These are phyloP conservation scores for Heliothis peltigera DNA, from an alignment of 2,888 invertebrate species.

Conservation along the genomic window DNA sequence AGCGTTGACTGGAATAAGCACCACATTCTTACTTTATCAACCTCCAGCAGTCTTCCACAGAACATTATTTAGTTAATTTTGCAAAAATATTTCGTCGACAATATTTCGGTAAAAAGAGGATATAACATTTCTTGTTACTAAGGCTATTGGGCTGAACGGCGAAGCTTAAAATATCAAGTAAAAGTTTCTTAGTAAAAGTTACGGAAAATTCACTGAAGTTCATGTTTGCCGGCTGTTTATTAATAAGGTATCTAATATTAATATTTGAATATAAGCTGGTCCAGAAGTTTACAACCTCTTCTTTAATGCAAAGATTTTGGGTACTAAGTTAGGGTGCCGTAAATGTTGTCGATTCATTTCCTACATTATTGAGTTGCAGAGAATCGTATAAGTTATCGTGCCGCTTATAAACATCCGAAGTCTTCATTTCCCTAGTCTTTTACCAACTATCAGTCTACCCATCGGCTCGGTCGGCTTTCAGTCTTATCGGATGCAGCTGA, in stretches of 20 bases:
- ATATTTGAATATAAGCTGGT: neutral
- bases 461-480: no score
- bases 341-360: neutral
- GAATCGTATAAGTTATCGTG: neutral
- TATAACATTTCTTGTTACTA: constrained; percentile 30
- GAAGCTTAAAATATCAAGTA: constrained; percentile 39
- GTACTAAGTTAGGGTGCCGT: neutral
- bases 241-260: constrained; percentile 14
- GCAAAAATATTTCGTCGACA: constrained; percentile 17
- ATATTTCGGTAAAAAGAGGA: constrained; percentile 25
- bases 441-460: no score
- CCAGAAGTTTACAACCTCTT: neutral
- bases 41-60: constrained; percentile 28
- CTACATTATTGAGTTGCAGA: no score
- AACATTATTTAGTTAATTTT: constrained; percentile 5
- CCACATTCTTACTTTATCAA: constrained; percentile 54
- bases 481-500: no score
- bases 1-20: constrained; percentile 53
- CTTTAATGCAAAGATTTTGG: neutral
- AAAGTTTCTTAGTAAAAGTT: constrained; percentile 29
- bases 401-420: neutral
- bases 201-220: constrained; percentile 25
- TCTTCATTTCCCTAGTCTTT: no score
- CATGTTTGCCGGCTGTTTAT: constrained; percentile 13
- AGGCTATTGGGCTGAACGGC: constrained; percentile 9